Base-by-base conservation (phyloP, 2,888 invertebrate genomes). In the Synanthedon formicaeformis region DNA sequence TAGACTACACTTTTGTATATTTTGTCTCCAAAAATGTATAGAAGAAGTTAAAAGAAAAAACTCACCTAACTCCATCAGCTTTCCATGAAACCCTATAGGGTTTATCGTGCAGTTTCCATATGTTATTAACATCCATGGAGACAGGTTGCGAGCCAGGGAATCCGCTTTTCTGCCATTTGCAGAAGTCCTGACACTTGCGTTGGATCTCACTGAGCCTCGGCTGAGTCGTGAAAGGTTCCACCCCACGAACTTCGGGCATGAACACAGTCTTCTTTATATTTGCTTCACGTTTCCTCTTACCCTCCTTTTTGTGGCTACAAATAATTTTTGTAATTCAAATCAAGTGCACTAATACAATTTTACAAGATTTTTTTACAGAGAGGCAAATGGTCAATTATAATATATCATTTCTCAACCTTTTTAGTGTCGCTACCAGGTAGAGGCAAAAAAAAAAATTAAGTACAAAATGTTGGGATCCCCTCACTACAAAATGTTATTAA, bases 81-180 rank as follows among this genome's bases (percentile, higher is more conserved):
- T 99, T 99, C 99, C 99, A 99, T 2, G 98, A 99, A 1, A 99
- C 98, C 73, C 93, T 91, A 71, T 99, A 99, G 0, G 95, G 95
- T 69, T 95, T 95, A 60, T 92, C 81, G 40, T 90, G 88, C 3
- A 99, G 80, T 11, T 93, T 88, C 52, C 79, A 76, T 50, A 99
- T 86, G 77, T 99, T 99, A 1, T 89, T 71, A 1, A 87, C 81
- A 69, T 96, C 95, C 97, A 99, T 97, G 0, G 98, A 98, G 0
- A 99, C 97, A 0, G 99, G 99, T 72, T 99, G 99, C 2, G 94
- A 92, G 0, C 99, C 99, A 0, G 99, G 98, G 82, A 99, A 99
- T 0, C 96, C 97, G 13, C 89, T 89, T 4, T 80, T 83, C 16
- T 89, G 75, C 96, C 96, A 98, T 3, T 88, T 89, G 73, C 97